A percentile compares a stretch with the other conserved stretches of the same genome.
Evolutionary conservation across 2,797 vertebrate species (phyloP).

Genomic region (Simalia tracyae): DNA sequence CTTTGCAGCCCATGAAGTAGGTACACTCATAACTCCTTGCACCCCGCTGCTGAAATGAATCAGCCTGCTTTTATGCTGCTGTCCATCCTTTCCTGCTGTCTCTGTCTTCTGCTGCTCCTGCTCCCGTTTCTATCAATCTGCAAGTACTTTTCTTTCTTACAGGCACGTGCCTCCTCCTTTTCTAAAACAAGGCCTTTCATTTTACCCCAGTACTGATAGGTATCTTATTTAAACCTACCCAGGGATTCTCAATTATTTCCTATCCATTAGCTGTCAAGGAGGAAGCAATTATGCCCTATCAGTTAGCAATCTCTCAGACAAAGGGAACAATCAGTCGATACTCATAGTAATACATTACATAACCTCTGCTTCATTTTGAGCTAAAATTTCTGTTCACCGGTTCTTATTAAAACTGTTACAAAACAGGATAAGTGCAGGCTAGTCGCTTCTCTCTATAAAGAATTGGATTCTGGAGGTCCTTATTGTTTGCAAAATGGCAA

Average conservation of each 20-base stretch:
- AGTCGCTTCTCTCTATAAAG: not conserved
- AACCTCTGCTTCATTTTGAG: not conserved
- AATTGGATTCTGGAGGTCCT: not conserved
- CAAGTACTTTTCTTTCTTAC: not conserved
- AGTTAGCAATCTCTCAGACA: not conserved
- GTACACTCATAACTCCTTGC: no score
- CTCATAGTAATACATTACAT: not conserved
- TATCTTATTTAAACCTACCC: not conserved
- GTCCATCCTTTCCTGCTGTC: no score
- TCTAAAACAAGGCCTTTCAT: not conserved
- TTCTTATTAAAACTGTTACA: no score
- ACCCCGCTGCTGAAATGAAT: no score
- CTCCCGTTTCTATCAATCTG: not conserved
- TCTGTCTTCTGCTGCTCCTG: not conserved
- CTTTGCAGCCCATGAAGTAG: no score
- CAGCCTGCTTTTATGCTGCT: no score
- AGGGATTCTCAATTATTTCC: not conserved
- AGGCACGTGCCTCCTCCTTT: not conserved
- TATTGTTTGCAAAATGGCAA: not conserved
- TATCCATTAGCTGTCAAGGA: not conserved
- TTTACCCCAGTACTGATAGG: not conserved
- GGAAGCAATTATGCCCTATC: not conserved
- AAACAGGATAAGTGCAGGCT: not conserved
- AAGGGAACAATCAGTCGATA: not conserved
- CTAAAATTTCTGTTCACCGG: not conserved